These are phyloP conservation scores for Serranus cabrilla DNA, from an alignment of 2,797 vertebrate genomes.

Conservation along the genomic window DNA sequence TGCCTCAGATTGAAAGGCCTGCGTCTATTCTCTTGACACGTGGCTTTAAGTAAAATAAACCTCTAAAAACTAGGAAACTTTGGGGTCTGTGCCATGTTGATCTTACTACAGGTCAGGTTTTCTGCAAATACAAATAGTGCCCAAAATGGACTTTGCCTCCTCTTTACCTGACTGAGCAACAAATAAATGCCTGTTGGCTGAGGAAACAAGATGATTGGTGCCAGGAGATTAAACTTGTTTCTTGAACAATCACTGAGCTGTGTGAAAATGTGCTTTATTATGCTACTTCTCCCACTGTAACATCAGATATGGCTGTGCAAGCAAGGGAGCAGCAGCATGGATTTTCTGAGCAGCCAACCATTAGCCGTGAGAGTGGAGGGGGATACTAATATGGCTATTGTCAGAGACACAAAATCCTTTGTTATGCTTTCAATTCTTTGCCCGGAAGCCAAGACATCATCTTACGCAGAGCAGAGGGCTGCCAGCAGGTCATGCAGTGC, in stretches of 20 bases:
- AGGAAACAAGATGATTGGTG: neutral
- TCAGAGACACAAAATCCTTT: constrained; percentile 66
- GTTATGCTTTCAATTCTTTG: constrained; percentile 64
- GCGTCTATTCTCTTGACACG: constrained; percentile 2
- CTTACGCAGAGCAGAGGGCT: constrained; percentile 15
- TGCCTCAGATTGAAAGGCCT: constrained; percentile 36
- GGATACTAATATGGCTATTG: constrained; percentile 59
- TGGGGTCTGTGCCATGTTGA: constrained; percentile 13
- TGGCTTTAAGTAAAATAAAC: constrained; percentile 24
- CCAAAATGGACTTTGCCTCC: constrained; percentile 37
- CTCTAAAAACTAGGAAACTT: constrained; percentile 12
- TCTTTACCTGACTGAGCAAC: constrained; percentile 16
- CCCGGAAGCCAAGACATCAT: constrained; percentile 46
- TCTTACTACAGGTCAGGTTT: neutral
- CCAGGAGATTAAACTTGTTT: constrained; percentile 13
- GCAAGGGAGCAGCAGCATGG: constrained; percentile 5
- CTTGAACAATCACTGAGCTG: constrained; percentile 16
- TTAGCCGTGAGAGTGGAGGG: neutral
- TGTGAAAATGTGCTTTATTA: constrained; percentile 5
- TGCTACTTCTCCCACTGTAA: neutral
- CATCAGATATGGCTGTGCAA: constrained; percentile 12
- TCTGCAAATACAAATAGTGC: constrained; percentile 12
- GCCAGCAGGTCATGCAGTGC: constrained; percentile 61
- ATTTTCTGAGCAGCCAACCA: constrained; percentile 3
- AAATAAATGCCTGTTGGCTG: constrained; percentile 7